phyloP scores from a whole-genome alignment of 2,113 vertebrate genomes.

The Antennarius striatus region DNA sequence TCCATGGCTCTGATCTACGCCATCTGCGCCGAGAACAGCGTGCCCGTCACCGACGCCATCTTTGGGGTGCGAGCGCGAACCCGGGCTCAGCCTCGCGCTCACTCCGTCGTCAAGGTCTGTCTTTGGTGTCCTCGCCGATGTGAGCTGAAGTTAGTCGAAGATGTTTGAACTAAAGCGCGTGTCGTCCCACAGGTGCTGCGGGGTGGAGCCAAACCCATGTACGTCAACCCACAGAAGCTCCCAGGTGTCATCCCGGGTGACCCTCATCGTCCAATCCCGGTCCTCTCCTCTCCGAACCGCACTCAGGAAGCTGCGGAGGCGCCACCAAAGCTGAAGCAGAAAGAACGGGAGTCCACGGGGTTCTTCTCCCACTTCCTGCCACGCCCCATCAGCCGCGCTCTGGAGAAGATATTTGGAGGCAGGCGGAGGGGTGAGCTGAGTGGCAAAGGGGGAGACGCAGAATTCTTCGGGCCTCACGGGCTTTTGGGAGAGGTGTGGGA shows the following conservation, averaged over 20 bases:
- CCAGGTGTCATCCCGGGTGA: conserved; percentile 79
- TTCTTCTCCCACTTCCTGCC: conserved; percentile 70
- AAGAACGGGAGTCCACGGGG: conserved; percentile 41
- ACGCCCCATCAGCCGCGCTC: conserved; percentile 60
- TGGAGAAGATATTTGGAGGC: conserved; percentile 73
- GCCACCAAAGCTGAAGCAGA: conserved; percentile 18
- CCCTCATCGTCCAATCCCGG: conserved; percentile 77
- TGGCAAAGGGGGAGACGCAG: conserved; percentile 40
- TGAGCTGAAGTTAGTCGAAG: too few species aligned
- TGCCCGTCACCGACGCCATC: conserved; percentile 79
- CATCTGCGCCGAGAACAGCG: conserved; percentile 82
- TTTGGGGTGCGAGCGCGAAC: conserved; percentile 76
- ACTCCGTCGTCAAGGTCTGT: conserved; percentile 72
- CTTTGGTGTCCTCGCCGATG: too few species aligned
- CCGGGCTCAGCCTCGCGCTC: conserved; percentile 77
- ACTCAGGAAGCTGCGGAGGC: conserved; percentile 40
- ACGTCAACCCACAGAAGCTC: conserved; percentile 77
- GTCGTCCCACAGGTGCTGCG: conserved; percentile 65
- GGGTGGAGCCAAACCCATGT: conserved; percentile 73
- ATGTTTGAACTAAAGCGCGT: neutral
- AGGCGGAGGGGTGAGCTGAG: conserved; percentile 57
- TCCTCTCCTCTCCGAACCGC: conserved; percentile 74
- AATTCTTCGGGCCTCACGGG: conserved; percentile 70
- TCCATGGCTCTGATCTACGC: conserved; percentile 81
- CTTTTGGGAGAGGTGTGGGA: conserved; percentile 75